Evolutionary conservation across 2,113 vertebrate species (phyloP).

Genomic region (Coturnix japonica): DNA sequence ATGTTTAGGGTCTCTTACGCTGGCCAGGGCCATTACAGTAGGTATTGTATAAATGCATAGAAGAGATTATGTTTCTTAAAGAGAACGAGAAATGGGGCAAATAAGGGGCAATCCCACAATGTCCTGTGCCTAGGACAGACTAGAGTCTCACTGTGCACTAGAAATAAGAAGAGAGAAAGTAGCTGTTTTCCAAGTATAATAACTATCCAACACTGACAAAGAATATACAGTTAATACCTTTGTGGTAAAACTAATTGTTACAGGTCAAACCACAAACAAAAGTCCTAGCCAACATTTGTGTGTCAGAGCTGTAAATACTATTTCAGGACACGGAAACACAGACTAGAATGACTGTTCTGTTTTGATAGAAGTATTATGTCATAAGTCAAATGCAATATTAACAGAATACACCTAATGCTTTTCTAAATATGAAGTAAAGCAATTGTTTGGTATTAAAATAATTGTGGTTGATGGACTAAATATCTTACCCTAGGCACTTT

Average conservation of each 20-base stretch:
- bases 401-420: not conserved
- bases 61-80: not conserved
- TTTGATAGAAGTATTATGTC: not conserved
- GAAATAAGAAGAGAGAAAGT: not conserved
- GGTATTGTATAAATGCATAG: not conserved
- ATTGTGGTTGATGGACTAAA: not conserved
- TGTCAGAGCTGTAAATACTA: not conserved
- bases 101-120: not conserved
- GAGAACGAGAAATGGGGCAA: not conserved
- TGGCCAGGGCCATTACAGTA: not conserved
- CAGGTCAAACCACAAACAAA: accelerated
- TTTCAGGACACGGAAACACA: not conserved
- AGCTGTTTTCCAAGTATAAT: not conserved
- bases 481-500: not conserved
- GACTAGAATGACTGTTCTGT: not conserved
- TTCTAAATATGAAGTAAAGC: slow-evolving; percentile 1
- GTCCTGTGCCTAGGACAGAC: not conserved
- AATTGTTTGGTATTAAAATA: slow-evolving; percentile 20
- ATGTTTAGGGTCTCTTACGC: not conserved
- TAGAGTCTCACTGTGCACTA: not conserved
- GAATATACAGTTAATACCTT: not conserved
- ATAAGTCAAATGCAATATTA: not conserved
- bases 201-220: not conserved
- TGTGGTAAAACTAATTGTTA: not conserved
- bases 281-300: not conserved